Base-by-base conservation (phyloP, 2,797 vertebrate species). In the Argya squamiceps region DNA sequence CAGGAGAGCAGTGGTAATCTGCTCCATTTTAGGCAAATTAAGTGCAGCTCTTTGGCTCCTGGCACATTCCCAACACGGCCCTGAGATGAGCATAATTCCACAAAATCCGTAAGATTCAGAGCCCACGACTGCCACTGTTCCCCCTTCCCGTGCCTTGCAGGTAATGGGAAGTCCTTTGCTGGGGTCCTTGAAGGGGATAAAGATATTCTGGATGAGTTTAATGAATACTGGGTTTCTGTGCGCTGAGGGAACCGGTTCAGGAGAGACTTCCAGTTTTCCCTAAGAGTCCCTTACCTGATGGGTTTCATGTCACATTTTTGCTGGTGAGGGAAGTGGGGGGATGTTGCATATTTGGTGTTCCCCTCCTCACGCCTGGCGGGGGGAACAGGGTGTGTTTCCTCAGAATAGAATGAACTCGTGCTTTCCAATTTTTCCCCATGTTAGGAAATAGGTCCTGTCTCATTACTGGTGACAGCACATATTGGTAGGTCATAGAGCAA, bases 401-500 rank as follows among this genome's bases (percentile, higher is more conserved):
- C 84, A 83, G 80, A 93, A 83, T 53, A 94, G 94, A 97, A 92
- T 92, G 96, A 97, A 97, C 97, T 97, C 91, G 47, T 96, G 96
- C 97, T 94, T 87, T 86, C 88, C 95, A 87, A 49, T 94, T 96
- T 97, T 96, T 92, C 93, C 90, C 92, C 96, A 94, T 97, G 97
- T 97, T 98, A 97, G 93, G 97, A 98, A 98, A 96, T 94, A 88
- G 95, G 97, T 97, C 94, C 97, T 93, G 95, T 96, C 96, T 98
- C 97, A 98, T 98, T 97, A 97, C 96, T 97, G 93, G 95, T 97
- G 96, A 97, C 95, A 96, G 96, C 97, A 95, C 92, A 96, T 97
- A 95, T 96, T 96, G 97, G 95, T 97, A 96, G 98, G 97, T 98
- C 98, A 97, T 97, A 97, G 97, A 97, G 97, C 97, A 97, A 97